phyloP scores from a whole-genome alignment of 2,113 vertebrate species.

The Atherinomorus stipes region DNA sequence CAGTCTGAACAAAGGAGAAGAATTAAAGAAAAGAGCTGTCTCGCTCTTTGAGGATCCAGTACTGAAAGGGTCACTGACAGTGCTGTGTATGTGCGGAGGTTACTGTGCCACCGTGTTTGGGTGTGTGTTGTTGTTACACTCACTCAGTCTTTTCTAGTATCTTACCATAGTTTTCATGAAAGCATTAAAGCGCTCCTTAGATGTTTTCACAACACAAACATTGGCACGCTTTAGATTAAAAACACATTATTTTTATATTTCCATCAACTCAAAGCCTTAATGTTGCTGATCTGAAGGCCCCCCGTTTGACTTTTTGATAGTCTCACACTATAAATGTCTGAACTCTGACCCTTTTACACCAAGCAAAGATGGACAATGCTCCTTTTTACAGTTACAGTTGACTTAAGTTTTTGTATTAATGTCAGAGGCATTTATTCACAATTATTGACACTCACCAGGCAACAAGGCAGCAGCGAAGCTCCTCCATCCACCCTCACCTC shows the following conservation, averaged over 20 bases:
- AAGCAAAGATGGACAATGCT: constrained; percentile 17
- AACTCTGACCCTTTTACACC: not conserved
- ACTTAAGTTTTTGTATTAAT: constrained; percentile 20
- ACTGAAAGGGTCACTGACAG: constrained; percentile 13
- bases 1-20: constrained; percentile 24
- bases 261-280: not conserved
- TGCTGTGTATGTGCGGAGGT: constrained; percentile 27
- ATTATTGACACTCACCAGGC: constrained; percentile 58
- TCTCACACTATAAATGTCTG: not conserved
- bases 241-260: constrained; percentile 22
- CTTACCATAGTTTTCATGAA: constrained; percentile 46
- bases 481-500: constrained; percentile 19
- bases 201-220: constrained; percentile 19
- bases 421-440: constrained; percentile 20
- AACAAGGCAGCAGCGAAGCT: constrained; percentile 23
- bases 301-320: constrained; percentile 10
- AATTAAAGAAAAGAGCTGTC: constrained; percentile 17
- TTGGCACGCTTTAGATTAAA: not conserved
- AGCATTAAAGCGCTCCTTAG: constrained; percentile 35
- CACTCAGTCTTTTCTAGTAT: constrained; percentile 46
- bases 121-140: constrained; percentile 15
- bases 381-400: constrained; percentile 11
- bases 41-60: constrained; percentile 8
- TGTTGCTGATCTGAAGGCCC: constrained; percentile 16
- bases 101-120: constrained; percentile 34